Base-by-base conservation (phyloP, 2,888 invertebrate species). In the Ethmia dodecea region DNA sequence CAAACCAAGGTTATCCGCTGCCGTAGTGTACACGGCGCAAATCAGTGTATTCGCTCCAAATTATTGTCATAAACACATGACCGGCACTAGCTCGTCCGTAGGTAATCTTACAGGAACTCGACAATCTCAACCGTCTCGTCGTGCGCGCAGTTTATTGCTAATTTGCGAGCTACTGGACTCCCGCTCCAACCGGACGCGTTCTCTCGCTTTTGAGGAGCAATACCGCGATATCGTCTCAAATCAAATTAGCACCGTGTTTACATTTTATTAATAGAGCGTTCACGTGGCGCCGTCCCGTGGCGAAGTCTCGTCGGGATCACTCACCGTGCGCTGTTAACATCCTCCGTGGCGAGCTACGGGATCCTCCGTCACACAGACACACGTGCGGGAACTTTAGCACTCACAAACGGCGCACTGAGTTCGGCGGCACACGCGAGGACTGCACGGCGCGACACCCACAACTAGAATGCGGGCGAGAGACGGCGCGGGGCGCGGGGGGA, bases 291-390 rank as follows among this genome's bases (percentile, higher is more conserved):
- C 67, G 79, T 86, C 86, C 84, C 84, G 83, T 86, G 84, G 83
- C 73, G 72, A 71, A 64, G 58, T 48, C 55, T 49, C 52, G 57
- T 68, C 56, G 56, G 52, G 55, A 59, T 63, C 72, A 84, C 86
- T 86, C 75, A 86, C 86, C 86, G 83, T 83, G 77, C 68, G 81
- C 86, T 86, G 84, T 80, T 81, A 84, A 84, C 86, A 86, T 86
- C 83, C 84, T 86, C 86, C 71, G 81, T 73, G 72, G 65, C 65
- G 57, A 67, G 67, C 57, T 61, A 69, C 73, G 50, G 71, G 76
- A 64, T 76, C 71, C 77, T 76, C 70, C 67, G 73, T 72, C 73
- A 78, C 83, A 83, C 83, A 78, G 78, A 78, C 83, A 84, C 86
- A 78, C 74, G 83, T 65, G 77, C 76, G 75, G 72, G 76, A 79